Conservation (phyloP, 2,113 vertebrate genomes). For the Bambusicola thoracicus region DNA sequence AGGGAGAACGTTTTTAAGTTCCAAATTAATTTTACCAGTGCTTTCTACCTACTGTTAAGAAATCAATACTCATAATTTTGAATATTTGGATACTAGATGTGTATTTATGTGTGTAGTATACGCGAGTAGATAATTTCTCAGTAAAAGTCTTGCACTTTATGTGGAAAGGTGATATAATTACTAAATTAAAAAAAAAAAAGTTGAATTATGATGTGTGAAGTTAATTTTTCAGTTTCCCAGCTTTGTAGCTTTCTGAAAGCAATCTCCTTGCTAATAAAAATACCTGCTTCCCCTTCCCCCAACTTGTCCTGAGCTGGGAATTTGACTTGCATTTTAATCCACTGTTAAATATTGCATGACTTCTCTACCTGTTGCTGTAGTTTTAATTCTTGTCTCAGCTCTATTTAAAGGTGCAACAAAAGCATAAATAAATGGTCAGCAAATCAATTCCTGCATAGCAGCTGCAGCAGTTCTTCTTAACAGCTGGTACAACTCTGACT, state of each 20-base stretch:
- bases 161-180: not conserved
- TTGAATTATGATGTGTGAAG: not conserved
- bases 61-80: not conserved
- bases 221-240: not conserved
- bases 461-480: constrained; percentile 75
- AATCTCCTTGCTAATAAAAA: not conserved
- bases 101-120: not conserved
- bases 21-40: not conserved
- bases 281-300: not conserved
- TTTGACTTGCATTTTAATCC: constrained; percentile 47
- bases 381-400: constrained; percentile 74
- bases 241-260: constrained; percentile 4
- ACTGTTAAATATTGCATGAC: constrained; percentile 59
- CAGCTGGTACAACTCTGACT: constrained; percentile 74
- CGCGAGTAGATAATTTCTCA: not conserved
- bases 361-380: constrained; percentile 76
- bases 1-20: not conserved
- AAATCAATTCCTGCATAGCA: constrained; percentile 76
- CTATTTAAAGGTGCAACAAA: constrained; percentile 74
- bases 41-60: not conserved
- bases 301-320: not conserved
- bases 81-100: not conserved
- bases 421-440: constrained; percentile 69
- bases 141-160: not conserved
- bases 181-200: not conserved